Percentiles rank a stretch among this genome's conserved stretches.
Evolutionary conservation across 2,797 vertebrate species (phyloP).

Genomic region (Capromys pilorides): DNA sequence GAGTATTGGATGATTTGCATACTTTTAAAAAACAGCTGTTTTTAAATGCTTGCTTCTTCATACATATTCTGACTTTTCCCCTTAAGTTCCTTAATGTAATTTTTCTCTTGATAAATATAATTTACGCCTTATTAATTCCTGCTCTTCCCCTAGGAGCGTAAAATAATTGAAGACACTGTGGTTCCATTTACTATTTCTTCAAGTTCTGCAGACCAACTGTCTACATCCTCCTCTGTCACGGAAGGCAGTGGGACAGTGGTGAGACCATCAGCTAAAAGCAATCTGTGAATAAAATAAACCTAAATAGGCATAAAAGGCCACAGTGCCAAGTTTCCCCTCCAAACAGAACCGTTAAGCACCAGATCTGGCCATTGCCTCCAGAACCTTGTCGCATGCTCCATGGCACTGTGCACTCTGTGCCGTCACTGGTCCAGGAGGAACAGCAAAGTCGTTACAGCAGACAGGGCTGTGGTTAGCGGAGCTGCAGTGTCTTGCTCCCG

Average conservation of each 20-base stretch:
- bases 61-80: not conserved
- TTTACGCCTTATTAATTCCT: not conserved
- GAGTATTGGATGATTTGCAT: conserved; percentile 7
- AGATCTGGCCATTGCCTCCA: not conserved
- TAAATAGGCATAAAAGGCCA: not conserved
- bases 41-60: conserved; percentile 12
- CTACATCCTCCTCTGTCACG: conserved; percentile 82
- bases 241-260: conserved; percentile 86
- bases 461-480: not conserved
- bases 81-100: conserved; percentile 5
- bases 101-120: conserved; percentile 37
- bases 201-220: conserved; percentile 86
- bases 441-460: not conserved
- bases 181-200: conserved; percentile 93
- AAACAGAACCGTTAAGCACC: not conserved
- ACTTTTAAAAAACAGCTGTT: conserved; percentile 51
- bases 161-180: conserved; percentile 96
- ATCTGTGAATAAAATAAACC: not conserved
- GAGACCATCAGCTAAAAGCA: conserved; percentile 61
- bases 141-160: conserved; percentile 89
- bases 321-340: not conserved
- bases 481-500: not conserved
- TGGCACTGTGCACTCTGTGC: too few relatives aligned
- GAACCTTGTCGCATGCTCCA: rapidly evolving
- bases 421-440: not conserved